Conservation (phyloP, 2,113 vertebrate species). For the Toxostoma redivivum region DNA sequence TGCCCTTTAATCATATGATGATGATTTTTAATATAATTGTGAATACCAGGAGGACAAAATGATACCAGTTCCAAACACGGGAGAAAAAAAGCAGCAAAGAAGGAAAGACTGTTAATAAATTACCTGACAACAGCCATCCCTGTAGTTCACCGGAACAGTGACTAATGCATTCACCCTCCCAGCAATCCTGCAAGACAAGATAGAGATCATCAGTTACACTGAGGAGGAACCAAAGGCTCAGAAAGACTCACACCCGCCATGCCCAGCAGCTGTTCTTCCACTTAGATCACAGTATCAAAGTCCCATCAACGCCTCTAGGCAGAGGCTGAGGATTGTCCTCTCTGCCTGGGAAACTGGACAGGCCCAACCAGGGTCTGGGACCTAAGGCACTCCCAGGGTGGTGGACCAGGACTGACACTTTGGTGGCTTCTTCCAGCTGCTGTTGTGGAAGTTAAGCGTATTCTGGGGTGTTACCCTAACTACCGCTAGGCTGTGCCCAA, state of each 20-base stretch:
- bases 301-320: not conserved
- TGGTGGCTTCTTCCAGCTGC: not conserved
- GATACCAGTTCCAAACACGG: not conserved
- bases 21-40: not conserved
- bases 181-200: not conserved
- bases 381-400: not conserved
- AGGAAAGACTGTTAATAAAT: not conserved
- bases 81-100: not conserved
- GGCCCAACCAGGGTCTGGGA: not conserved
- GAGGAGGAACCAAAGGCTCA: not conserved
- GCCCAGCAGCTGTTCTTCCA: not conserved
- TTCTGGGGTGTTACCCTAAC: not conserved
- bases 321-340: not conserved
- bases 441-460: not conserved
- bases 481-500: not conserved
- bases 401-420: not conserved
- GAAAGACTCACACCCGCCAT: not conserved
- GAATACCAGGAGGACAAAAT: not conserved
- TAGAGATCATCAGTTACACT: not conserved
- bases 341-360: not conserved
- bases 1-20: not conserved
- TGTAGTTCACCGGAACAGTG: not conserved
- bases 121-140: not conserved
- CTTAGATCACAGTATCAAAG: not conserved
- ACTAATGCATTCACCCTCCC: not conserved